Evolutionary conservation across 2,888 invertebrate genomes (phyloP).

Genomic region (Lithophane semibrunnea): DNA sequence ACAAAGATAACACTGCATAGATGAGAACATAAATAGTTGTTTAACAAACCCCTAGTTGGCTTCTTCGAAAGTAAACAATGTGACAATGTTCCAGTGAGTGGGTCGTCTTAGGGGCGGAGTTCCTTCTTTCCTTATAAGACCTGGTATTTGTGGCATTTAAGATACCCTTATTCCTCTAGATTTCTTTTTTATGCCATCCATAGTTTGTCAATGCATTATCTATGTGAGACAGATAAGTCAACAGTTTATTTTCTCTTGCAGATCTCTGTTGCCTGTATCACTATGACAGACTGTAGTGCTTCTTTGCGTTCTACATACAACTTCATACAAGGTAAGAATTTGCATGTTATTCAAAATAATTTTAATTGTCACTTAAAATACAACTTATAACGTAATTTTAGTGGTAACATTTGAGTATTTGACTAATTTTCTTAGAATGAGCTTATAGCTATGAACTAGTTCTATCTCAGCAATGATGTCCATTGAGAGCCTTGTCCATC

Average conservation of each 20-base stretch:
- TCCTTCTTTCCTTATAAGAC: background rate
- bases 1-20: background rate
- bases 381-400: background rate
- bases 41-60: background rate
- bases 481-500: background rate
- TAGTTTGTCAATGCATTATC: background rate
- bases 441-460: background rate
- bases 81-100: background rate
- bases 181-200: background rate
- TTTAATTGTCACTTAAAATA: background rate
- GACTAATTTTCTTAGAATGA: background rate
- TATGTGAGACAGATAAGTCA: background rate
- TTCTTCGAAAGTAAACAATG: background rate
- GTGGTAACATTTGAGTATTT: background rate
- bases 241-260: constrained; percentile 19
- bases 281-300: background rate
- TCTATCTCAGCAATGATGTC: background rate
- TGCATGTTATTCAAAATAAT: background rate
- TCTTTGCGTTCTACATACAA: background rate
- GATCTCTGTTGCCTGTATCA: constrained; percentile 4
- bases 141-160: background rate
- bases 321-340: constrained; percentile 16
- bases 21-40: background rate
- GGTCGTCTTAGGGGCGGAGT: too few species aligned
- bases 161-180: background rate